Percentiles rank a stretch among this genome's conserved stretches.
Evolutionary conservation across 2,797 vertebrate genomes (phyloP).

Genomic region (Luscinia megarhynchos): DNA sequence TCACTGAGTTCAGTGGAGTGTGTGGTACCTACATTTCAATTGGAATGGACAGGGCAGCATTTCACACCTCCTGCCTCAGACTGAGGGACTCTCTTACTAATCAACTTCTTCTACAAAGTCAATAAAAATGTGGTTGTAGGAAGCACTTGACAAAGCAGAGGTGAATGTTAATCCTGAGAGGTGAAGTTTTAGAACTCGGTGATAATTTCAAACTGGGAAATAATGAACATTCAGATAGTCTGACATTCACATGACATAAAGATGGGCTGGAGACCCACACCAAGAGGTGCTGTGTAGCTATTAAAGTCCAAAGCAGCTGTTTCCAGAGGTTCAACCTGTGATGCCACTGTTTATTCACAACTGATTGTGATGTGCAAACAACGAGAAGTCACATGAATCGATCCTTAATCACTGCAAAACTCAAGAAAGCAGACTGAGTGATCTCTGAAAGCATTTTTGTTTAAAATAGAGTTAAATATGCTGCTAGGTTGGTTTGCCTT

Average conservation of each 20-base stretch:
- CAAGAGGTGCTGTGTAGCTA: neutral
- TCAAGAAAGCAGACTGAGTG: neutral
- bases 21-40: neutral
- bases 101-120: neutral
- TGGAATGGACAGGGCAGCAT: neutral
- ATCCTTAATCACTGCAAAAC: neutral
- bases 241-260: neutral
- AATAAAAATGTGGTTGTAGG: neutral
- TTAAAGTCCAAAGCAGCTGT: neutral
- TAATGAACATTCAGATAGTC: neutral
- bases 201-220: neutral
- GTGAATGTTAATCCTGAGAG: neutral
- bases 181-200: neutral
- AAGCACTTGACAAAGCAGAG: neutral
- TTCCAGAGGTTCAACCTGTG: neutral
- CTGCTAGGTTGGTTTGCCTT: constrained; percentile 3
- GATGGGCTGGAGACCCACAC: neutral
- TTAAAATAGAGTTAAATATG: neutral
- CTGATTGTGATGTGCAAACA: neutral
- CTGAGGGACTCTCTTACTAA: neutral
- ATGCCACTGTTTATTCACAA: neutral
- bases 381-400: neutral
- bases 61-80: neutral
- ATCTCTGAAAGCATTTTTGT: neutral
- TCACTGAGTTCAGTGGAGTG: neutral